Base-by-base conservation (phyloP, 2,888 invertebrate species). In the Furcula furcula region DNA sequence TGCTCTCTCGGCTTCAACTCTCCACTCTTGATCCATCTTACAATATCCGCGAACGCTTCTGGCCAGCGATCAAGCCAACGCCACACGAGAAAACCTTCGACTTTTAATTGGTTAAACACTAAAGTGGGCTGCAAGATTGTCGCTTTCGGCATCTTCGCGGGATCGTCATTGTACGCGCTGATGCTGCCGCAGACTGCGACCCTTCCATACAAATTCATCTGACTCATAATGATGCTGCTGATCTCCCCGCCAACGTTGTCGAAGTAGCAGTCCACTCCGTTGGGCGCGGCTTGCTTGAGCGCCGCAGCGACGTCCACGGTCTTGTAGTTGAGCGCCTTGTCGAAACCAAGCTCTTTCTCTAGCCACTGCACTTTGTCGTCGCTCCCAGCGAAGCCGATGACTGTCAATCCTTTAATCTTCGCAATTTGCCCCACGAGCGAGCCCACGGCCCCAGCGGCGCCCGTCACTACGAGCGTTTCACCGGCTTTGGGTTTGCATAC, bases 371-470 rank as follows among this genome's bases (percentile, higher is more conserved):
- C 48, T 34, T 56, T 57, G 14, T 55, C 56, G 16, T 57, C 57
- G n/a, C 43, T 30, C 1, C 94, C 94, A 14, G 93, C 91, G 55
- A 93, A 91, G 0, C 94, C 95, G 46, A 95, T 92, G 0, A 94
- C 82, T 46, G 43, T 72, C 48, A 76, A 80, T 45, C 91, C 92
- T 75, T 92, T 92, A 23, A 94, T 90, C 70, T 94, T 94, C 0
- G 92, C 95, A 35, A 95, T 93, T 74, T 94, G 94, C 3, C 94
- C 94, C 0, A 94, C 94, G 7, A 92, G 70, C 36, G 91, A 92
- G 2, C 94, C 95, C 2, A 95, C 94, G 3, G 94, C 94, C 7
- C 95, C 95, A 1, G 93, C 94, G 2, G 94, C 95, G 0, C 92
- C 91, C 1, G 91, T 92, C 1, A 95, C 91, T 0, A 94, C 92